Conservation (phyloP, 2,888 invertebrate species). For the Acanthosoma haemorrhoidale region DNA sequence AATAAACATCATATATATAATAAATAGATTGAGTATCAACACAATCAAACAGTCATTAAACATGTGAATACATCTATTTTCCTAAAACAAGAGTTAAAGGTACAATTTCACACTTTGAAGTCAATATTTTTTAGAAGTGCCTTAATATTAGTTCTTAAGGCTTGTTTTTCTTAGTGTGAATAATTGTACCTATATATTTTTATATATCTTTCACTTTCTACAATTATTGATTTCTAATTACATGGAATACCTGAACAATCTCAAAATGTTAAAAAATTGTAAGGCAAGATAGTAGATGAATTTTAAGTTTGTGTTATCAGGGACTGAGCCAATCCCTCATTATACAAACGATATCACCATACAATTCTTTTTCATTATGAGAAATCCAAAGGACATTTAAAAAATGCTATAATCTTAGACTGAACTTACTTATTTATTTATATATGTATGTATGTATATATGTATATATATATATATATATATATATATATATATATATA, state of each 20-base stretch:
- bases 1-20: conserved; percentile 26
- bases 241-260: conserved; percentile 10
- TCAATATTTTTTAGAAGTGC: not conserved
- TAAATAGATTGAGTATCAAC: conserved; percentile 33
- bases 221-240: conserved; percentile 11
- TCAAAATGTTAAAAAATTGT: conserved; percentile 19
- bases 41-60: conserved; percentile 35
- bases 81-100: conserved; percentile 18
- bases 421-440: conserved; percentile 19
- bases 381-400: conserved; percentile 11
- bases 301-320: conserved; percentile 8
- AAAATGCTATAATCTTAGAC: conserved; percentile 8
- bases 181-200: conserved; percentile 9
- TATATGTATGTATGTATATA: too few relatives aligned
- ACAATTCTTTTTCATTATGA: conserved; percentile 19
- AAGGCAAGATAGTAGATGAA: not conserved
- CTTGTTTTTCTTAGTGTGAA: not conserved
- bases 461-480: too few relatives aligned
- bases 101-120: conserved; percentile 4
- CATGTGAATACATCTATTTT: conserved; percentile 18
- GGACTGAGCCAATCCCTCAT: conserved; percentile 15
- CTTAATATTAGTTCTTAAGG: not conserved
- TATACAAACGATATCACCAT: not conserved
- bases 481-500: too few relatives aligned
- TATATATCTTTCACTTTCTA: conserved; percentile 18